Conservation (phyloP, 2,888 invertebrate genomes). For the Lasioglossum leucozonium region DNA sequence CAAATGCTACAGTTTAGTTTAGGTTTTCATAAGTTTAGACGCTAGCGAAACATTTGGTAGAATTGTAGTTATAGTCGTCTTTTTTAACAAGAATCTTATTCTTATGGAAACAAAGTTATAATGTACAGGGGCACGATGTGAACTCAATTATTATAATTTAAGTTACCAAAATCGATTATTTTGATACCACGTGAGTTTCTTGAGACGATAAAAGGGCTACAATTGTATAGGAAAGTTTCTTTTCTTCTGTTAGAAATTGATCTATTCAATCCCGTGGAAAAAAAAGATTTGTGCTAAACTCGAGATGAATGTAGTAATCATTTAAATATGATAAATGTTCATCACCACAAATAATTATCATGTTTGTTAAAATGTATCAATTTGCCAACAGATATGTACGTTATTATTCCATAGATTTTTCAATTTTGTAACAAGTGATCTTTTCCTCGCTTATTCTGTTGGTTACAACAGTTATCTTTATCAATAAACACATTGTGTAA, state of each 20-base stretch:
- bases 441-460: background rate
- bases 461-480: background rate
- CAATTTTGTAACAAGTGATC: background rate
- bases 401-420: background rate
- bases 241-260: background rate
- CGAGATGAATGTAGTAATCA: background rate
- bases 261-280: background rate
- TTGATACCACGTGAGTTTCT: constrained; percentile 14
- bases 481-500: background rate
- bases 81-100: constrained; percentile 74
- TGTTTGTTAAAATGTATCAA: background rate
- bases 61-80: constrained; percentile 40
- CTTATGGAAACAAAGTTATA: constrained; percentile 64
- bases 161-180: constrained; percentile 15
- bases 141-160: constrained; percentile 55
- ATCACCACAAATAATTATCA: background rate
- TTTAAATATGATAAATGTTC: background rate
- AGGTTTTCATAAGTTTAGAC: background rate
- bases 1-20: background rate
- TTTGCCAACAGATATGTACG: background rate
- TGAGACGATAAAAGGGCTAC: background rate
- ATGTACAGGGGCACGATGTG: constrained; percentile 47
- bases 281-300: background rate
- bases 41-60: constrained; percentile 20
- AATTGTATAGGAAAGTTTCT: background rate